Base-by-base conservation (phyloP, 2,113 vertebrate genomes). In the Arenaria interpres region DNA sequence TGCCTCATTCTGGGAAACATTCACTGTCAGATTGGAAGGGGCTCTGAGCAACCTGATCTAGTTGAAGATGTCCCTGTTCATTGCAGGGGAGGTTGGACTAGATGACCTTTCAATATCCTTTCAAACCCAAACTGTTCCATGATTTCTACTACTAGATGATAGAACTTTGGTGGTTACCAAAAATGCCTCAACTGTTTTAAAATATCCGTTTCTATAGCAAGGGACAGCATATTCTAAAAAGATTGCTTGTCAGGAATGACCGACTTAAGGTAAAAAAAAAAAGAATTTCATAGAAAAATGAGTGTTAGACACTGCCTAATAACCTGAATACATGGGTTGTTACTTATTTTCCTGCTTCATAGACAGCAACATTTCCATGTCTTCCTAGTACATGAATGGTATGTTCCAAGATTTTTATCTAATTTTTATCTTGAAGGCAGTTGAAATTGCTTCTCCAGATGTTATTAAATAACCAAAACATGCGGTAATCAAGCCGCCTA, bases 361-460 rank as follows among this genome's bases (percentile, higher is more conserved):
- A 37, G 7, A 80, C 24, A 33, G 7, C 17, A 71, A 27, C 69
- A 81, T 87, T 85, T 95, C 28, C 33, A 45, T 30, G 25, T 85
- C 48, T 71, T 77, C 76, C 56, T 73, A 66, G 75, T 67, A 82
- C 17, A 48, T 12, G 12, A 91, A 69, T 80, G 7, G 32, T 82
- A 85, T 67, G 35, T 90, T 91, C 46, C 45, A 85, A 90, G 83
- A 88, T 82, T 79, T 95, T 93, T 45, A 90, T 93, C 63, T 92
- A 77, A 68, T 88, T 95, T 94, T 88, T 96, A 46, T 94, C 74
- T 85, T 73, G 74, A 91, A 92, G 41, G 48, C 67, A 85, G 54
- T 60, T 88, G 39, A 95, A 96, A 97, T 86, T 87, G 63, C 83
- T 60, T 97, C 54, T 84, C 93, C 88, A 91, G 83, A 96, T 96